Evolutionary conservation across 2,113 vertebrate species (phyloP), one percentile per base, ranked within the genome.

Genomic region (Channa argus): DNA sequence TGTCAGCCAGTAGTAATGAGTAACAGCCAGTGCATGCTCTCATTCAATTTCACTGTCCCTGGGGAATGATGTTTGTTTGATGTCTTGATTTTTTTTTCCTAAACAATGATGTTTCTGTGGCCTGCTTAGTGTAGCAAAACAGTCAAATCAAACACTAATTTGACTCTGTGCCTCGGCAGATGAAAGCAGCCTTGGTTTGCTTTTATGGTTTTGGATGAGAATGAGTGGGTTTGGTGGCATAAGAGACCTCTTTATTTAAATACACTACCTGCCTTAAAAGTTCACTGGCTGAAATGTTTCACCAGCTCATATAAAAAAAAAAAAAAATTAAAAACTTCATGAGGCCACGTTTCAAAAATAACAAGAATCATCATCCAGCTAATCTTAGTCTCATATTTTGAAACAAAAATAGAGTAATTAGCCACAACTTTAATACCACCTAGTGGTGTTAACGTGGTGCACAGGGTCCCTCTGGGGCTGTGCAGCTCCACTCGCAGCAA

Each of bases 11-110:
- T 75, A 64, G 87, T 91, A 92, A 92, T 91, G 88, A 92, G 79
- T 89, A 86, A 91, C 91, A 90, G 84, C 71, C 77, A 86, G 79
- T 75, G 89, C 86, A 85, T 82, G 85, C 85, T 88, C 89, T 90
- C 80, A 88, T 90, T 92, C 92, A 89, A 92, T 92, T 93, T 88
- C 80, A 66, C 71, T 71, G 72, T 88, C 85, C 84, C 72, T 43
- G 13, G 74, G 79, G 71, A 86, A 89, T 80, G 52, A 85, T 84
- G 78, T 87, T 90, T 83, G 69, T 71, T 71, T 80, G 73, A 86
- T 79, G 84, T 86, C 84, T 83, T 84, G 66, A 67, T 79, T 88
- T 78, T 83, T 49, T 62, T 58, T 76, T 74, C 43, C 53, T 36
- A 79, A 76, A 89, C 78, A 37, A 72, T 79, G 84, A 90, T 86